Percentiles rank a stretch among this genome's conserved stretches.
Evolutionary conservation across 2,797 vertebrate species (phyloP).

Genomic region (Neopelma chrysocephalum): DNA sequence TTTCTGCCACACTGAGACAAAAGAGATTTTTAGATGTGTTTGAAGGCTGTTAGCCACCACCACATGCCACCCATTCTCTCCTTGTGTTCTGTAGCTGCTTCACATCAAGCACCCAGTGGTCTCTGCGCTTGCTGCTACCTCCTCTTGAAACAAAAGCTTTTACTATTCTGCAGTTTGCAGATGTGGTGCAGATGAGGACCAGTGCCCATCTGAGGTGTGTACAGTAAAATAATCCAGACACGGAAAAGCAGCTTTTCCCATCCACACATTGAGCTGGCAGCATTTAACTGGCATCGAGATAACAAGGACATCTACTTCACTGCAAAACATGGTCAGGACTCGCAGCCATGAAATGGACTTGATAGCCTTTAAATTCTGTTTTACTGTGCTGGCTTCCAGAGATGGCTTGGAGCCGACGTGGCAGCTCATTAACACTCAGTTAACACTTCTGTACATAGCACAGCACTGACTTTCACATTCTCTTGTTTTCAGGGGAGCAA

Average conservation of each 20-base stretch:
- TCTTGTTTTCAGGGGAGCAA: constrained; percentile 69
- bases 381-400: constrained; percentile 60
- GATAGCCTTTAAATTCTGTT: constrained; percentile 63
- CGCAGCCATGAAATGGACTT: constrained; percentile 33
- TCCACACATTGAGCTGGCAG: constrained; percentile 15
- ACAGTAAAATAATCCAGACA: background rate
- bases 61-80: background rate
- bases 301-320: constrained; percentile 63
- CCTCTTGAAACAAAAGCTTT: background rate
- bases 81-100: background rate
- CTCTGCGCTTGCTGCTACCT: background rate
- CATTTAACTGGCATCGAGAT: constrained; percentile 55
- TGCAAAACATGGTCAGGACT: constrained; percentile 57
- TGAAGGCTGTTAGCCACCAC: constrained; percentile 11
- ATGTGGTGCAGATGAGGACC: background rate
- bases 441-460: constrained; percentile 70
- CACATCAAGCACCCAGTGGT: background rate
- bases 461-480: constrained; percentile 68
- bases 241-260: background rate
- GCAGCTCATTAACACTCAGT: constrained; percentile 77
- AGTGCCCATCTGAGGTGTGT: background rate
- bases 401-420: constrained; percentile 53
- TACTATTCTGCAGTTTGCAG: background rate
- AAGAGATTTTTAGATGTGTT: constrained; percentile 16
- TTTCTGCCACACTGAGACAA: background rate